Evolutionary conservation across 2,888 invertebrate genomes (phyloP).

Genomic region (Agrilus cyanescens): DNA sequence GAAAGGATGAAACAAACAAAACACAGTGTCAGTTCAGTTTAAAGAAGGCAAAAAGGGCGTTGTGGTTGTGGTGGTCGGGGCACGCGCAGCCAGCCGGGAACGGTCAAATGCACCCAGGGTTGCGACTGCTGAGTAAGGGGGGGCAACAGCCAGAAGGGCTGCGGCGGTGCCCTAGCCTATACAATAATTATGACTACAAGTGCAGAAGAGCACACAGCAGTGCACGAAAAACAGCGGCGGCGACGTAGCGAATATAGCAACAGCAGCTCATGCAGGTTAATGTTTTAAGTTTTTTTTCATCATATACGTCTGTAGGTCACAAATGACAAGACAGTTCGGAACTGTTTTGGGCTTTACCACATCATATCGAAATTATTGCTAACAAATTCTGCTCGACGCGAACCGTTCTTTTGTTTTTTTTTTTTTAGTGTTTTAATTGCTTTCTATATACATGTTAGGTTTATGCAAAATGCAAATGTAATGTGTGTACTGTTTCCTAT

Average conservation of each 20-base stretch:
- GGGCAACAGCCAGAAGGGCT: conserved; percentile 15
- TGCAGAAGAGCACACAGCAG: conserved; percentile 24
- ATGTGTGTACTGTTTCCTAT: too few relatives aligned
- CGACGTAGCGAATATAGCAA: conserved; percentile 16
- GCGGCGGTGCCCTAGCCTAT: conserved; percentile 30
- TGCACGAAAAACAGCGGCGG: conserved; percentile 16
- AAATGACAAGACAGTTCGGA: too few relatives aligned
- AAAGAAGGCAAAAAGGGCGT: conserved; percentile 11
- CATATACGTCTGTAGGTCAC: too few relatives aligned
- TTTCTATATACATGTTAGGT: too few relatives aligned
- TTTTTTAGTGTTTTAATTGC: too few relatives aligned
- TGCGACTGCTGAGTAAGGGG: conserved; percentile 20
- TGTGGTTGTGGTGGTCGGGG: conserved; percentile 19
- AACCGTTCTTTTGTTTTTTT: too few relatives aligned
- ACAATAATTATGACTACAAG: conserved; percentile 35
- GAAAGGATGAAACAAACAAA: conserved; percentile 33
- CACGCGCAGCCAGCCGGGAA: conserved; percentile 27
- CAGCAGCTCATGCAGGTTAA: conserved; percentile 33
- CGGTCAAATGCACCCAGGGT: conserved; percentile 36
- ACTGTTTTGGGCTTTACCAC: too few relatives aligned
- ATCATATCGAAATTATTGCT: too few relatives aligned
- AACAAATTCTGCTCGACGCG: too few relatives aligned
- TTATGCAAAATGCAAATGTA: too few relatives aligned
- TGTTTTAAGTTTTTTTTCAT: conserved; percentile 8
- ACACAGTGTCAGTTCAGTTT: conserved; percentile 17